Conservation (phyloP, 2,113 vertebrate species). For the Gasterosteus aculeatus region DNA sequence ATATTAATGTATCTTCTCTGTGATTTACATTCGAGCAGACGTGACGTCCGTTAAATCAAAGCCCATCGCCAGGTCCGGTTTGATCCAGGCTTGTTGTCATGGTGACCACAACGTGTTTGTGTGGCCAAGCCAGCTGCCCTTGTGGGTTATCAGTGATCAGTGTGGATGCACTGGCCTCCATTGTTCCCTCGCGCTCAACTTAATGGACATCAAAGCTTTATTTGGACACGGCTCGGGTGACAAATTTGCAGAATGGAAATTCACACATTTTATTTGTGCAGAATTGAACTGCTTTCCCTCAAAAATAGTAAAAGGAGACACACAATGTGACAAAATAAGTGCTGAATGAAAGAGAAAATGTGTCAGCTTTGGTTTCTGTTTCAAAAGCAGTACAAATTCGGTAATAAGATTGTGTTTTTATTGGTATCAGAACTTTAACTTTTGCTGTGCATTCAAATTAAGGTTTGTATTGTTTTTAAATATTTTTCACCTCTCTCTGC, state of each 20-base stretch:
- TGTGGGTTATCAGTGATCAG: slow-evolving; percentile 39
- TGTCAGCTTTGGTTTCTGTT: not conserved
- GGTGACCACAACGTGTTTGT: slow-evolving; percentile 29
- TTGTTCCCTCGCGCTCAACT: not conserved
- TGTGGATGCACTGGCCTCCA: slow-evolving; percentile 51
- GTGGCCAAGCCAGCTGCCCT: slow-evolving; percentile 34
- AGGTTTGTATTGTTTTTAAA: not conserved
- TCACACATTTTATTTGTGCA: slow-evolving; percentile 10
- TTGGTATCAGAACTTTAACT: not conserved
- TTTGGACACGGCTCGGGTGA: slow-evolving; percentile 17
- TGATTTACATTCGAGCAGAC: slow-evolving; percentile 8
- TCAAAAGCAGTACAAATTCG: not conserved
- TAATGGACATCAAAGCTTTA: slow-evolving; percentile 18
- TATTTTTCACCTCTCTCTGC: not conserved
- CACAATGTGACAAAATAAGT: slow-evolving; percentile 16
- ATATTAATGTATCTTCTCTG: not conserved
- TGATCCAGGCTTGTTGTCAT: slow-evolving; percentile 24
- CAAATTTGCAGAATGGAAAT: not conserved
- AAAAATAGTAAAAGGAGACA: slow-evolving; percentile 9
- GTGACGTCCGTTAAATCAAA: not conserved
- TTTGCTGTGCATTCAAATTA: slow-evolving; percentile 1
- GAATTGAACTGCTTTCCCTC: not conserved
- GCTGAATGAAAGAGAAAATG: slow-evolving; percentile 2
- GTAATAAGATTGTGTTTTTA: slow-evolving; percentile 1
- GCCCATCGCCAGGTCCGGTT: slow-evolving; percentile 8